Evolutionary conservation across 2,113 vertebrate species (phyloP).

Genomic region (Pseudorectes ferrugineus): DNA sequence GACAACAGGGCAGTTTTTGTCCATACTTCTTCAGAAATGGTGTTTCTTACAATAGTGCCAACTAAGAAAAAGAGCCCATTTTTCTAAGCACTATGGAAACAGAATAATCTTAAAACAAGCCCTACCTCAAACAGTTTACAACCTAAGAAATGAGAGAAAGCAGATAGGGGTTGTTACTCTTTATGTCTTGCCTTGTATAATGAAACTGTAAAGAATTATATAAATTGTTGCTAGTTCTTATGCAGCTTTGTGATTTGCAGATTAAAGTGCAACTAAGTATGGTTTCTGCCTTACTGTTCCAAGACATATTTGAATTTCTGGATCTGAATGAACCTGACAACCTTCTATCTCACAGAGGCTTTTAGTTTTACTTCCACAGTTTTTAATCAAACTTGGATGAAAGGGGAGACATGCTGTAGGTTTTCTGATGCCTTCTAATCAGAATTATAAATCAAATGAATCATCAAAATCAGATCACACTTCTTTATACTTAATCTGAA

Average conservation of each 20-base stretch:
- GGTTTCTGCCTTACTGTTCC: neutral
- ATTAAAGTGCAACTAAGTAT: neutral
- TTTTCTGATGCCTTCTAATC: neutral
- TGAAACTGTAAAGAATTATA: constrained; percentile 20
- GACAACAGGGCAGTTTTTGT: constrained; percentile 32
- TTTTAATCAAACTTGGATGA: neutral
- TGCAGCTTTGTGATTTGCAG: neutral
- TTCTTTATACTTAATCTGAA: neutral
- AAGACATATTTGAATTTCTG: neutral
- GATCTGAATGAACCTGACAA: neutral
- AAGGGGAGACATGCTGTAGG: neutral
- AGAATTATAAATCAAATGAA: neutral
- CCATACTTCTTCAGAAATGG: constrained; percentile 14
- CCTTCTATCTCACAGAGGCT: neutral
- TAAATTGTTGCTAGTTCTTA: constrained; percentile 19
- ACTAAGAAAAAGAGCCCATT: neutral
- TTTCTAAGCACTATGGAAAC: constrained; percentile 47
- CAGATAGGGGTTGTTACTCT: constrained; percentile 32
- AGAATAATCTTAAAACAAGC: constrained; percentile 31
- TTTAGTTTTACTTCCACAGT: neutral
- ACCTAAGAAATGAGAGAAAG: constrained; percentile 26
- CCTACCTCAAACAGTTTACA: constrained; percentile 41
- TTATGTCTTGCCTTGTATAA: constrained; percentile 30
- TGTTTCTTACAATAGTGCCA: constrained; percentile 7
- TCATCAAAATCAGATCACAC: neutral